Evolutionary conservation across 2,797 vertebrate species (phyloP).

Genomic region (Spatula clypeata): DNA sequence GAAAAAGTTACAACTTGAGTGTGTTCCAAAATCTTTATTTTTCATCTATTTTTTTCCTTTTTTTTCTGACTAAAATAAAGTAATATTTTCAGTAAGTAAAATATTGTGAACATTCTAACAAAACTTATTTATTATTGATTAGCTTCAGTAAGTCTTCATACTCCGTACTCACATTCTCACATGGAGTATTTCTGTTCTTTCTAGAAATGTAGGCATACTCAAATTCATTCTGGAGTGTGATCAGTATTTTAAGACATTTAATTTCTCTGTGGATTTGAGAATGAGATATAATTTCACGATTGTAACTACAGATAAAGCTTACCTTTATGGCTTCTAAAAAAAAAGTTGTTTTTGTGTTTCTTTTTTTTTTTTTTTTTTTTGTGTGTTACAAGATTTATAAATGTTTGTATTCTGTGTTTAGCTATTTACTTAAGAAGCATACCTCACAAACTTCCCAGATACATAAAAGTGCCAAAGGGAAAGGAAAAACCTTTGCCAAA

Average conservation of each 20-base stretch:
- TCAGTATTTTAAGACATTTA: background rate
- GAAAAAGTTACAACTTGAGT: background rate
- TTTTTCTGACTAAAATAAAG: background rate
- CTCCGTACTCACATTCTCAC: background rate
- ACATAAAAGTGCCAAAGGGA: slow-evolving; percentile 46
- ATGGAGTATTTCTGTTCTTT: background rate
- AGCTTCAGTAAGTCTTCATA: background rate
- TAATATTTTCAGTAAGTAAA: background rate
- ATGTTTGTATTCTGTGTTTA: slow-evolving; percentile 74
- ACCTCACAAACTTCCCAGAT: slow-evolving; percentile 80
- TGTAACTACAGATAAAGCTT: background rate
- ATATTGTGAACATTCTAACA: background rate
- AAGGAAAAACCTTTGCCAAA: slow-evolving; percentile 78
- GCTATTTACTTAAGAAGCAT: slow-evolving; percentile 88
- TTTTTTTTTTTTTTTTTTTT: background rate
- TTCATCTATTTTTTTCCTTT: background rate
- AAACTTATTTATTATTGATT: background rate
- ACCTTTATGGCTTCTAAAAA: background rate
- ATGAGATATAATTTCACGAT: background rate
- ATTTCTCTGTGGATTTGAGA: background rate
- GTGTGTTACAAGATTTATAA: background rate
- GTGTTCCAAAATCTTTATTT: background rate
- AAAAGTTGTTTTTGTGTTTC: background rate
- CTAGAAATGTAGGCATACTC: background rate
- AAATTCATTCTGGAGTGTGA: background rate